Conservation (phyloP, 2,797 vertebrate species). For the Emydoidea blandingii region DNA sequence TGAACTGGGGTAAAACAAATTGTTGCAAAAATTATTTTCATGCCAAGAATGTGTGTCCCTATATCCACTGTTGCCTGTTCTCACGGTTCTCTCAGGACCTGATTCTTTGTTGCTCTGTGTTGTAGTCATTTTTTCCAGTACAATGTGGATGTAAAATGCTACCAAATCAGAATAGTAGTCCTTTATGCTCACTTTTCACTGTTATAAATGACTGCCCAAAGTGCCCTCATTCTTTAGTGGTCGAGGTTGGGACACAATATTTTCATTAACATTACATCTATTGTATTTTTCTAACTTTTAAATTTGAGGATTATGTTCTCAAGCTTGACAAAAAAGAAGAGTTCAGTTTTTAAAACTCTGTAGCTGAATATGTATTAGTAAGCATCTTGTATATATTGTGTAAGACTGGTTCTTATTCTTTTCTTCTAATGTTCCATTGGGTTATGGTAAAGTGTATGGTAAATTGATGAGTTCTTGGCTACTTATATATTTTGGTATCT, state of each 20-base stretch:
- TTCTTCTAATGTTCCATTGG: neutral
- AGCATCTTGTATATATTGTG: neutral
- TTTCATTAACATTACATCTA: neutral
- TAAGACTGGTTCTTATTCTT: neutral
- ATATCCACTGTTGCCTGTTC: neutral
- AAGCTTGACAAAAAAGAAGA: neutral
- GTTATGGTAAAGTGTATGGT: accelerated
- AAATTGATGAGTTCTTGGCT: neutral
- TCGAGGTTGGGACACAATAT: neutral
- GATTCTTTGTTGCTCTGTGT: neutral
- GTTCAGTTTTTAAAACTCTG: neutral
- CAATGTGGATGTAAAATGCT: neutral
- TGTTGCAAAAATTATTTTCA: neutral
- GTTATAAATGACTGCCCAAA: neutral
- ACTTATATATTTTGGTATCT: neutral
- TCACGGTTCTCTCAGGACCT: neutral
- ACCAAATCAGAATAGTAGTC: neutral
- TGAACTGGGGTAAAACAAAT: neutral
- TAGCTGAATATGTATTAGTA: accelerated
- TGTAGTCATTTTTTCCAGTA: neutral
- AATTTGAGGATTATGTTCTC: neutral
- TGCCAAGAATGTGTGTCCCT: neutral
- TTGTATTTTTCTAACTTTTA: neutral
- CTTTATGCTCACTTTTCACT: accelerated
- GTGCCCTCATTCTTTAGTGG: neutral